Evolutionary conservation across 2,113 vertebrate genomes (phyloP), one percentile per base, ranked within the genome.

Genomic region (Notiomystis cincta): DNA sequence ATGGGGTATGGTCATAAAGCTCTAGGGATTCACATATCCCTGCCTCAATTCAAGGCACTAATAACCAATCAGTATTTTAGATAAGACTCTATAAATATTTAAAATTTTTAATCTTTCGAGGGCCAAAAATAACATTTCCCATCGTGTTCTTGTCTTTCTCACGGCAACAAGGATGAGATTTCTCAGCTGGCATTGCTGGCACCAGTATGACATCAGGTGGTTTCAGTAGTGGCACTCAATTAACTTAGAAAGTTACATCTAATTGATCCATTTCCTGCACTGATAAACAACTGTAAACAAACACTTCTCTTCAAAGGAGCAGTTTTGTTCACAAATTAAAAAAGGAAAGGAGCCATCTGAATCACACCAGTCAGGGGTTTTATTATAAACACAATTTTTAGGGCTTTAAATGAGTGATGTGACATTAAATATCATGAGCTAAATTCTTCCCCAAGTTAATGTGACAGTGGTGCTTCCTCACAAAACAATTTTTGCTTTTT

Each of bases 1-100:
- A 75, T 64, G 50, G 57, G 87, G 96, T 85, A 82, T 4, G 33
- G 90, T 50, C 83, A 70, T 19, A 94, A 94, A 93, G 79, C 91
- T 96, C 96, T 54, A 93, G 96, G 95, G 97, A 97, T 97, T 98
- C 93, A 80, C 94, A 89, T 90, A 95, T 97, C 86, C 80, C 71
- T 95, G 95, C 80, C 79, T 97, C 95, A 93, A 93, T 95, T 94
- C 70, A 93, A 97, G 92, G 91, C 94, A 89, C 90, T 97, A 97
- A 97, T 96, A 97, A 96, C 92, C 91, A 97, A 97, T 95, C 96
- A 97, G 87, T 87, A 92, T 75, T 97, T 97, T 92, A 96, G 97
- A 97, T 97, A 98, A 98, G 96, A 92, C 95, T 76, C 67, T 91
- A 97, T 97, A 98, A 97, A 98, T 98, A 98, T 97, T 98, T 97